Base-by-base conservation (phyloP, 2,888 invertebrate genomes). In the Troides aeacus region DNA sequence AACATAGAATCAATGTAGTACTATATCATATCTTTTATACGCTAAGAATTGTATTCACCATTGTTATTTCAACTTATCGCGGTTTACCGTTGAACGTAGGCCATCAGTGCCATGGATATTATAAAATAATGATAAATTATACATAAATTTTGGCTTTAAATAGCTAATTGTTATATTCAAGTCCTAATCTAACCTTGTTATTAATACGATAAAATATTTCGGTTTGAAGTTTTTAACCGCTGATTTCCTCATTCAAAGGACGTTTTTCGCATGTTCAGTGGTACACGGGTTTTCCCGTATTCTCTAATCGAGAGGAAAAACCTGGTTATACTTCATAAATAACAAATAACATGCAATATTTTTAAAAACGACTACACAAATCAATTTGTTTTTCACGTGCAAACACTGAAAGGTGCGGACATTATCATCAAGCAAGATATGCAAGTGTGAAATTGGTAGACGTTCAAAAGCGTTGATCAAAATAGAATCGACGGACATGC, bases 401-500 rank as follows among this genome's bases (percentile, higher is more conserved):
- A 53, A 53, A n/a, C 53, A n/a, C n/a, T 53, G n/a, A 53, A 53
- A 53, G n/a, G 18, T 53, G 18, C 18, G 12, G 6, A 23, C 57
- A 10, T 8, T 23, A n/a, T 17, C 61, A 62, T 46, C 23, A 61
- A 69, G 58, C 39, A 59, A n/a, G 30, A 46, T 18, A 30, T 62
- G 67, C 62, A 67, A 80, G 79, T 82, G 77, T 73, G 68, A 75
- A 77, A 72, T 76, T 78, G 78, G 78, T 80, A 80, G 80, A 81
- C 81, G 78, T 81, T 78, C 79, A 80, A 80, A 81, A 76, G 71
- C 75, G 74, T 66, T 72, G 81, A 70, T 80, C 82, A 80, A 83
- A 88, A 88, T 89, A 88, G 85, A 80, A 77, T 73, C 78, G 78
- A 71, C 72, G 65, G 72, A 73, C 68, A 70, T 65, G 71, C 56